Evolutionary conservation across 2,113 vertebrate genomes (phyloP), one percentile per base, ranked within the genome.

Genomic region (Aspidoscelis tigris): DNA sequence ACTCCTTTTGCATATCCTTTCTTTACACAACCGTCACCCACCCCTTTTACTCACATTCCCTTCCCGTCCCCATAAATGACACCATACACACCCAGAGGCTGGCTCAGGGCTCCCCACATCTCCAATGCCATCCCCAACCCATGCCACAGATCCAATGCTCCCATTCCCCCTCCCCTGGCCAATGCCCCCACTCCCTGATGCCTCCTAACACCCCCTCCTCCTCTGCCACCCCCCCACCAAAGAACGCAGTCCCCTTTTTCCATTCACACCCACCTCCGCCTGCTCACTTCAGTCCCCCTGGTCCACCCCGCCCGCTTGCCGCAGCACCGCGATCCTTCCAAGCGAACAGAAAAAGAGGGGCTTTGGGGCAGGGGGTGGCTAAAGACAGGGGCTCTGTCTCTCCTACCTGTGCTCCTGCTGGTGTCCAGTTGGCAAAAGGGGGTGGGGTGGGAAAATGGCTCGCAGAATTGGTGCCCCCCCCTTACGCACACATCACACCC

Each of bases 251-350:
- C 7, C 33, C 64, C 21, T 55, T 47, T 68, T 39, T 41, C n/a
- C 82, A n/a, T 55, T 69, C 74, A 83, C 82, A 83, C 82, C 68
- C 83, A 72, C 12, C 68, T 21, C 53, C 9, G 39, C 47, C n/a
- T 22, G 47, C 79, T 55, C 50, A 21, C 74, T 16, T n/a, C 53
- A 53, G 69, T 24, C 58, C 78, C 78, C 33, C 65, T 39, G 69
- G 69, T 50, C 76, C 73, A 69, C 83, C 83, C 83, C 83, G 83
- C 83, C 83, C 83, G 77, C 77, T 85, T 85, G 83, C 83, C 77
- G 83, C 83, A 85, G 83, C 75, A 44, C 83, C 41, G 76, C 16
- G 50, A 12, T 24, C 81, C 18, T 65, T 44, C 14, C 7, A 16
- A 26, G 20, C 22, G 41, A 66, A 41, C 5, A n/a, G 64, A 64